Conservation (phyloP, 2,113 vertebrate genomes). For the Oceanodroma tethys region DNA sequence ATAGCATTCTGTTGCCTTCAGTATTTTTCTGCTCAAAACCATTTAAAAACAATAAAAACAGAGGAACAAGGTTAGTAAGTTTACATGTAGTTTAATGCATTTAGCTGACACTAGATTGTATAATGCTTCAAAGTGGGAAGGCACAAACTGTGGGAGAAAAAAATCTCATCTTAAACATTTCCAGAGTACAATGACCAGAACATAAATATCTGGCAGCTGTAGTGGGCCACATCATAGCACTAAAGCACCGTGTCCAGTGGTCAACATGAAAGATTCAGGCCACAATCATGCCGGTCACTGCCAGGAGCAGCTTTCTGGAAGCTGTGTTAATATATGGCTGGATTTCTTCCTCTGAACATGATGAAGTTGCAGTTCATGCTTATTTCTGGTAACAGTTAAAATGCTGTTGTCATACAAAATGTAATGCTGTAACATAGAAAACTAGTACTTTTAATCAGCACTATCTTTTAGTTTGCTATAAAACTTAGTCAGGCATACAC, state of each 20-base stretch:
- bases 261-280: neutral
- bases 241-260: neutral
- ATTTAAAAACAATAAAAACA: neutral
- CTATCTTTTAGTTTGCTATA: neutral
- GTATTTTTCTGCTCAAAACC: neutral
- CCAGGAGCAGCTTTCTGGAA: neutral
- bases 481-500: neutral
- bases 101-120: neutral
- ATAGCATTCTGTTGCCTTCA: neutral
- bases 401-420: neutral
- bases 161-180: neutral
- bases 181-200: neutral
- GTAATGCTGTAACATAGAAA: neutral
- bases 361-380: neutral
- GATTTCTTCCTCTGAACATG: neutral
- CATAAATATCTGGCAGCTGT: neutral
- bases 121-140: neutral
- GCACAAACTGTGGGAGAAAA: neutral
- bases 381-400: neutral
- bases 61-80: neutral
- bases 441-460: neutral
- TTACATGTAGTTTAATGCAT: slow-evolving; percentile 12
- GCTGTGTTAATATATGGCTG: neutral
- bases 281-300: neutral
- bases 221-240: neutral